These are phyloP conservation scores for Mythimna impura DNA, from an alignment of 2,888 invertebrate species.

Conservation along the genomic window DNA sequence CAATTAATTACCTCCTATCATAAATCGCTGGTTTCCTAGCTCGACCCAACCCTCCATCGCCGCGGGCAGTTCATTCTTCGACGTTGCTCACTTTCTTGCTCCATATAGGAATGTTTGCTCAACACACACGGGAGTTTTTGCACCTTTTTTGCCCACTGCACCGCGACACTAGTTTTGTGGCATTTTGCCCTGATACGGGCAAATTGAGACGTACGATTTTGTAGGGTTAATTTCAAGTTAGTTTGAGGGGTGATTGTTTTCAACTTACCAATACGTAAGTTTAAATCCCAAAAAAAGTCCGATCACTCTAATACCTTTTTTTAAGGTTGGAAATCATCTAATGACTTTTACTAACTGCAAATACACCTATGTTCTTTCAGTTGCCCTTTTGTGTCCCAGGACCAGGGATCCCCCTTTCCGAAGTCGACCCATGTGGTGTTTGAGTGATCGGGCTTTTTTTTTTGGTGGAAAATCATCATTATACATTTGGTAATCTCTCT, in stretches of 20 bases:
- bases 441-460: too few relatives aligned
- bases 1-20: background rate
- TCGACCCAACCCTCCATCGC: slow-evolving; percentile 47
- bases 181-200: slow-evolving; percentile 9
- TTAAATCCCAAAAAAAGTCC: too few relatives aligned
- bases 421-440: too few relatives aligned
- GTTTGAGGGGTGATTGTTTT: background rate
- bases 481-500: too few relatives aligned
- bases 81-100: slow-evolving; percentile 60
- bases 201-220: slow-evolving; percentile 40
- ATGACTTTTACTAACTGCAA: too few relatives aligned
- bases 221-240: slow-evolving; percentile 19
- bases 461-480: too few relatives aligned
- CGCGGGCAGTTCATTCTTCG: slow-evolving; percentile 58
- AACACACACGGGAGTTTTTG: slow-evolving; percentile 54
- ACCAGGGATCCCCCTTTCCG: too few relatives aligned
- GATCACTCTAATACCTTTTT: too few relatives aligned
- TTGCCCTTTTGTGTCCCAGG: too few relatives aligned
- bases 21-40: slow-evolving; percentile 40
- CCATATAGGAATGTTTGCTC: slow-evolving; percentile 55
- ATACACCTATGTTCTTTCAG: too few relatives aligned
- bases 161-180: slow-evolving; percentile 53
- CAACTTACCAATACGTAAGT: too few relatives aligned
- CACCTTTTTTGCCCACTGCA: slow-evolving; percentile 52
- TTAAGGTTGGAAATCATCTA: too few relatives aligned